Conservation (phyloP, 2,113 vertebrate genomes). For the Paracanthobrama guichenoti region DNA sequence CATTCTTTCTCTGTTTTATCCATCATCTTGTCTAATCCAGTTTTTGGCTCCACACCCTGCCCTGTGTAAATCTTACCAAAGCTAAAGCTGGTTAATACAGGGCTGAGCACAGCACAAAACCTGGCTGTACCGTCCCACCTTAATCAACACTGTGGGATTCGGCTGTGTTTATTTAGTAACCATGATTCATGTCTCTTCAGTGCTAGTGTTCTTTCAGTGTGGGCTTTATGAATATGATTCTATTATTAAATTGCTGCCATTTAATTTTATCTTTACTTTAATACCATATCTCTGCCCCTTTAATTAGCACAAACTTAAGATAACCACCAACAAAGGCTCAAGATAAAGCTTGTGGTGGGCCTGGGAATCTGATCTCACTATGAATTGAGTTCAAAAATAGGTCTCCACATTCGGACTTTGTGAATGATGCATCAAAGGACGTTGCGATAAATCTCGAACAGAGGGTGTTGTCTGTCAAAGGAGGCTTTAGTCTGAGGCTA, state of each 20-base stretch:
- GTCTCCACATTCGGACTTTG: not conserved
- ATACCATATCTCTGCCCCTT: not conserved
- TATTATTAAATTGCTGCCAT: not conserved
- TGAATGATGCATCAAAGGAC: not conserved
- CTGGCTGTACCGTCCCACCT: not conserved
- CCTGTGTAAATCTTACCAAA: not conserved
- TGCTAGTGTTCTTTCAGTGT: not conserved
- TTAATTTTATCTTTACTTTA: conserved; percentile 18
- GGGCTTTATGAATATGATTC: not conserved
- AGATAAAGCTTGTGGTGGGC: conserved; percentile 15
- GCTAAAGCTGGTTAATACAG: conserved; percentile 9
- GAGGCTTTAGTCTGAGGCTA: conserved; percentile 16
- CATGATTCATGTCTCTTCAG: not conserved
- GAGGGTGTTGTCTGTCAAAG: conserved; percentile 2
- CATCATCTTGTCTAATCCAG: not conserved
- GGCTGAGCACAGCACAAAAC: not conserved
- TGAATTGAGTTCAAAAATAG: conserved; percentile 4
- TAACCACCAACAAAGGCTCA: not conserved
- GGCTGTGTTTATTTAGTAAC: conserved; percentile 26
- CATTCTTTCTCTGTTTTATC: not conserved
- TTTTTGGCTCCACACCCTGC: not conserved
- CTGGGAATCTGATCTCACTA: not conserved
- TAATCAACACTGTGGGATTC: not conserved
- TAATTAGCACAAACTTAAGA: conserved; percentile 31
- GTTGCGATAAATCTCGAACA: not conserved